Evolutionary conservation across 2,888 invertebrate species (phyloP).

Genomic region (Leucozona laternaria): DNA sequence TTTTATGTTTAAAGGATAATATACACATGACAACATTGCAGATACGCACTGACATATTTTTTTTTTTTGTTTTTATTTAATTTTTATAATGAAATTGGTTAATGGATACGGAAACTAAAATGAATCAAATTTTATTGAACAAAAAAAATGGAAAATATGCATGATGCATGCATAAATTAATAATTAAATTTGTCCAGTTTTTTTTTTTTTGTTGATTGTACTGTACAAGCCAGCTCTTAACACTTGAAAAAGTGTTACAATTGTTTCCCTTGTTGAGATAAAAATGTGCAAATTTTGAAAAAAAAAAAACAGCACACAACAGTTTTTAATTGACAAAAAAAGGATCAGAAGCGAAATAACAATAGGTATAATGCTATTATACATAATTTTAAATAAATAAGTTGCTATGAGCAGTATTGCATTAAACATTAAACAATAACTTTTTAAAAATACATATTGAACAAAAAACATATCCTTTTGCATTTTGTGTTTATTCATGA

Average conservation of each 20-base stretch:
- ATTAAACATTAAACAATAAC: conserved; percentile 41
- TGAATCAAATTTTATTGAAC: conserved; percentile 68
- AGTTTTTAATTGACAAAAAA: conserved; percentile 19
- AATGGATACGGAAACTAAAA: conserved; percentile 55
- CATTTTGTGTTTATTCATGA: not conserved
- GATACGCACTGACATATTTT: conserved; percentile 40
- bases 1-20: not conserved
- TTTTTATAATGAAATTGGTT: conserved; percentile 60
- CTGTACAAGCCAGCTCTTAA: conserved; percentile 35
- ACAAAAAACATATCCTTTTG: not conserved
- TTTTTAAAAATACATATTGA: not conserved
- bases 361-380: conserved; percentile 48
- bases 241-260: conserved; percentile 10
- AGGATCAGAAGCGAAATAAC: conserved; percentile 40
- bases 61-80: conserved; percentile 34
- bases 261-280: conserved; percentile 31
- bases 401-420: conserved; percentile 21
- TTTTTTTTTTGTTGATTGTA: conserved; percentile 27
- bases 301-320: not conserved
- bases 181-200: conserved; percentile 62
- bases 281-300: conserved; percentile 8
- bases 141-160: conserved; percentile 67
- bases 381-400: conserved; percentile 24
- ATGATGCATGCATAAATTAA: conserved; percentile 69
- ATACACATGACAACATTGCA: conserved; percentile 8